Evolutionary conservation across 2,888 invertebrate genomes (phyloP), one percentile per base, ranked within the genome.

Genomic region (Chesias legatella): DNA sequence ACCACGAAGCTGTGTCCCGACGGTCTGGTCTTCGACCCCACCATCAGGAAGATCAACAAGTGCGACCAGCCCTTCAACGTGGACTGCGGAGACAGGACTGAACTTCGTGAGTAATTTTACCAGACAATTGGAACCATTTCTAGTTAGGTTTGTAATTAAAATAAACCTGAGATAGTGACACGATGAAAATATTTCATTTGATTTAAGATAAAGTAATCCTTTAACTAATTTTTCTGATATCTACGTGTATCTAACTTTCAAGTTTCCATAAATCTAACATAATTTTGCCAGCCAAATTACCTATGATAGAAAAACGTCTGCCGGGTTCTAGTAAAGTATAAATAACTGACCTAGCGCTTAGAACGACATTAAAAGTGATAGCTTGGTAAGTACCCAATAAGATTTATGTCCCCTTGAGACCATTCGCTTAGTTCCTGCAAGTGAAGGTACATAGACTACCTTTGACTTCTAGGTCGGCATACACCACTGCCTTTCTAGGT

Each of bases 41-140:
- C 92, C 55, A 95, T 94, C 74, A 92, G 95, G 63, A 95, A 95
- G 84, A 90, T 94, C 72, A 96, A 96, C 90, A 96, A 96, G 73
- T 97, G 97, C 71, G 97, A 97, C 82, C 95, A 96, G 71, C 94
- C 95, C 68, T 96, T 96, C 91, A 96, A 95, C 68, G 95, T 95
- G 10, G 96, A 96, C 73, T 97, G 97, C 66, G 95, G 94, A 34
- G 95, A 96, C 73, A 92, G 96, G 72, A 91, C 93, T 33, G 95
- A 96, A 80, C 89, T 96, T 51, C 97, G 96, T 97, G 91, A 94
- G 96, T 92, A 51, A 23, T 33, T 26, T 7, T 28, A 17, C 5
- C n/a, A n/a, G n/a, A n/a, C n/a, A n/a, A n/a, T n/a, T n/a, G n/a
- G n/a, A n/a, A n/a, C n/a, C n/a, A n/a, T n/a, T n/a, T n/a, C n/a